Percentiles rank a stretch among this genome's conserved stretches.
Conservation (phyloP, 2,797 vertebrate genomes). For the Thunnus albacares region DNA sequence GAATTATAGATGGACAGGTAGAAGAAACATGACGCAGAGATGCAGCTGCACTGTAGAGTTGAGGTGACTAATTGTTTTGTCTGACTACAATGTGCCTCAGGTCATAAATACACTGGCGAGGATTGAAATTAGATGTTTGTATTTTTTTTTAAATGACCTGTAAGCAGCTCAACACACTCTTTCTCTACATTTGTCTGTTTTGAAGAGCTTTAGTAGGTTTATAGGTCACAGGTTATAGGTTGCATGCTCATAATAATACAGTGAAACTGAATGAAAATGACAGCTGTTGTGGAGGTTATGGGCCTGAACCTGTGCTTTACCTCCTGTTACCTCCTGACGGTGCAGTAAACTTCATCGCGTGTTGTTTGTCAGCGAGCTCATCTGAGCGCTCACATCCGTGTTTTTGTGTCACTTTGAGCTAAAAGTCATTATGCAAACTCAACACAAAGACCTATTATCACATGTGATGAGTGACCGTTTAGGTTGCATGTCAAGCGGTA, state of each 20-base stretch:
- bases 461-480: slow-evolving; percentile 5
- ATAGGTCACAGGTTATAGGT: not conserved
- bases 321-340: not conserved
- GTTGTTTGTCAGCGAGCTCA: not conserved
- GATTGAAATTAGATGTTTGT: not conserved
- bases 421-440: not conserved
- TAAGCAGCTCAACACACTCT: not conserved
- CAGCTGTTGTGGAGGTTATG: slow-evolving; percentile 30
- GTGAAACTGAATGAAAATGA: not conserved
- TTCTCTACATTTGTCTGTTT: not conserved
- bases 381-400: not conserved
- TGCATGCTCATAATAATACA: slow-evolving; percentile 1
- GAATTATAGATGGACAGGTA: slow-evolving; percentile 38
- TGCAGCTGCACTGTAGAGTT: not conserved
- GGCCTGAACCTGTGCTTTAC: slow-evolving; percentile 38
- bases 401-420: not conserved
- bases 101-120: not conserved
- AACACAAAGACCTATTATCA: not conserved
- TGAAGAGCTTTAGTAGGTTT: not conserved
- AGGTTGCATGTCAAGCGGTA: not conserved
- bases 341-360: not conserved
- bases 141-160: not conserved
- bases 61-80: slow-evolving; percentile 15
- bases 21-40: slow-evolving; percentile 7
- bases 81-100: not conserved